These are phyloP conservation scores for Drosophila burlai DNA, from an alignment of 1,140 invertebrate genomes.

Conservation along the genomic window DNA sequence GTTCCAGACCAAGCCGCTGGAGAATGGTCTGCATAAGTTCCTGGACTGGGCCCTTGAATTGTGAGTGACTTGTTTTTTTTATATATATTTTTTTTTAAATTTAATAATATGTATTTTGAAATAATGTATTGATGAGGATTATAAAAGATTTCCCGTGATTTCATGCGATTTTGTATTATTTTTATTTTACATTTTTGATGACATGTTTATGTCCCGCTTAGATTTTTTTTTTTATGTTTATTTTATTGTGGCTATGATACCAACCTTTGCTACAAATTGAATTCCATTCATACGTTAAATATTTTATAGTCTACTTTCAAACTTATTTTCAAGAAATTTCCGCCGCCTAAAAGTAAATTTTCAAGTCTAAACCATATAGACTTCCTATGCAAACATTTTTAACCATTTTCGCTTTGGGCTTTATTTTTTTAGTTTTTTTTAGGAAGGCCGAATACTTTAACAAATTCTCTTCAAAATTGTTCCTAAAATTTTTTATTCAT, in stretches of 20 bases:
- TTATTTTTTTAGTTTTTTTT: background rate
- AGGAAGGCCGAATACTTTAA: background rate
- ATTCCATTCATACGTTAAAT: background rate
- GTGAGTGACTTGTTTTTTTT: constrained; percentile 86
- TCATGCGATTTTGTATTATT: too few relatives aligned
- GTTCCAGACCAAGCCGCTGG: constrained; percentile 95
- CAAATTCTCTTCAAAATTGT: constrained; percentile 46
- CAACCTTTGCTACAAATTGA: too few relatives aligned
- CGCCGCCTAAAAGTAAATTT: background rate
- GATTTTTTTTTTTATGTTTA: too few relatives aligned
- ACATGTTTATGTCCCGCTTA: too few relatives aligned
- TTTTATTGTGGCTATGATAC: too few relatives aligned
- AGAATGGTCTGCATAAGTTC: constrained; percentile 94
- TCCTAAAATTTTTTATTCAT: constrained; percentile 41
- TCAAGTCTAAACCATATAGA: background rate
- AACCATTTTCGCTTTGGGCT: background rate
- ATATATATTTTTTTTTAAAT: background rate
- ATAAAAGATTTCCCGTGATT: too few relatives aligned
- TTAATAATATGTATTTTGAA: background rate
- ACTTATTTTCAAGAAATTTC: background rate
- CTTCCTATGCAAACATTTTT: background rate
- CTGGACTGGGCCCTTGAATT: constrained; percentile 91
- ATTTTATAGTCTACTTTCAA: background rate
- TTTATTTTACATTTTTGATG: too few relatives aligned
- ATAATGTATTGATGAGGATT: too few relatives aligned